phyloP scores from a whole-genome alignment of 1,140 invertebrate species.

The Microplitis demolitor region DNA sequence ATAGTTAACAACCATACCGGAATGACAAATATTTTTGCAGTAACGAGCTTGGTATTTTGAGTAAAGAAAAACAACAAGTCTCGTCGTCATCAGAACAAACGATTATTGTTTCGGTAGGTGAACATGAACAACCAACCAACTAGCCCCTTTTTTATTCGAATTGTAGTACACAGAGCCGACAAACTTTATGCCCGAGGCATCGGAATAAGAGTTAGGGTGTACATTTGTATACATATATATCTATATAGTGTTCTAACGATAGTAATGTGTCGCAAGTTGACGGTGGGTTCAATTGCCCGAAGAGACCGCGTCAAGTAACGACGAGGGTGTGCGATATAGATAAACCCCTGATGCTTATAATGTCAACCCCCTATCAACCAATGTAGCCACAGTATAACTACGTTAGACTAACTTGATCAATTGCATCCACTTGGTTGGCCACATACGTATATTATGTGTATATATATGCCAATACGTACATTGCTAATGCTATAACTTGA shows the following conservation, averaged over 20 bases:
- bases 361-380: conserved; percentile 36
- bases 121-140: neutral
- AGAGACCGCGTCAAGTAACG: conserved; percentile 25
- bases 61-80: conserved; percentile 8
- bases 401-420: conserved; percentile 51
- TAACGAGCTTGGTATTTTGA: neutral
- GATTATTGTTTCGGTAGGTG: conserved; percentile 18
- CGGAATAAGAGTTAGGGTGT: neutral
- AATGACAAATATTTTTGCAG: neutral
- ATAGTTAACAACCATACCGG: neutral
- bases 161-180: neutral
- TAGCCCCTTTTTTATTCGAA: neutral
- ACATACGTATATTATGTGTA: conserved; percentile 8
- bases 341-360: conserved; percentile 2
- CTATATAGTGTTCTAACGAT: neutral
- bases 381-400: conserved; percentile 38
- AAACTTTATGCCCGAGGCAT: neutral
- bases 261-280: conserved; percentile 22
- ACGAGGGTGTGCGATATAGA: neutral
- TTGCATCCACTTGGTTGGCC: conserved; percentile 35
- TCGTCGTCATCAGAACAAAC: neutral
- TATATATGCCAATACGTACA: neutral
- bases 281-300: conserved; percentile 49
- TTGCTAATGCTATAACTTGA: neutral
- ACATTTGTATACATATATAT: neutral